phyloP scores from a whole-genome alignment of 2,113 vertebrate species.

The Spea bombifrons region DNA sequence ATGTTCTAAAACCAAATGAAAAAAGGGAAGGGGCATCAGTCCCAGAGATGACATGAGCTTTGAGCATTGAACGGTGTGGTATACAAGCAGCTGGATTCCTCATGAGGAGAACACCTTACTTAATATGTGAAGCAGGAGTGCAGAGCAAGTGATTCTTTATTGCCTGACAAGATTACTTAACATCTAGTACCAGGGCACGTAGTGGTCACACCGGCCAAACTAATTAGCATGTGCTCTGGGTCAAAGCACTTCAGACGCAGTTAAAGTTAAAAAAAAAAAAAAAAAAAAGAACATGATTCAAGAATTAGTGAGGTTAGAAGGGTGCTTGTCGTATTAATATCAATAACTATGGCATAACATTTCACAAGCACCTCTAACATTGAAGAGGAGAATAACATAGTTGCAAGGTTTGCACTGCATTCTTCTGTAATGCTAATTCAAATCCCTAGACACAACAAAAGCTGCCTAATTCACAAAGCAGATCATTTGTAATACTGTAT shows the following conservation, averaged over 20 bases:
- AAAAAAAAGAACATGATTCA: slow-evolving; percentile 4
- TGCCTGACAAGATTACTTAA: slow-evolving; percentile 45
- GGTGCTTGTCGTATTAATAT: slow-evolving; percentile 17
- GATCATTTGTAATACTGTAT: neutral
- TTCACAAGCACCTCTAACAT: neutral
- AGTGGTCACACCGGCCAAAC: slow-evolving; percentile 27
- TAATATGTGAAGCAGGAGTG: slow-evolving; percentile 30
- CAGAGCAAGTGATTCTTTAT: slow-evolving; percentile 37
- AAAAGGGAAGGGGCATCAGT: too few relatives aligned
- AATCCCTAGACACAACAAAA: neutral
- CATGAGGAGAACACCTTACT: slow-evolving; percentile 21
- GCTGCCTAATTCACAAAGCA: neutral
- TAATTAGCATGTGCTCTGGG: slow-evolving; percentile 38
- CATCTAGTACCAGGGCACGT: slow-evolving; percentile 30
- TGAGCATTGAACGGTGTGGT: neutral
- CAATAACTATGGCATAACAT: neutral
- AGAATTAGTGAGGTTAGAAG: slow-evolving; percentile 9
- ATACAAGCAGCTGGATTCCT: slow-evolving; percentile 19
- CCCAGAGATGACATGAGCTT: too few relatives aligned
- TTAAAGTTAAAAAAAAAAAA: neutral
- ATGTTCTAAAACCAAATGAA: too few relatives aligned
- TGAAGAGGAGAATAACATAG: neutral
- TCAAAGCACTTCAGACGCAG: slow-evolving; percentile 32
- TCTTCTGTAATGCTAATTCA: neutral
- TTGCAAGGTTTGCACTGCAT: neutral